Percentiles rank a stretch among this genome's conserved stretches.
Evolutionary conservation across 1,140 invertebrate species (phyloP).

Genomic region (Zophobas morio): DNA sequence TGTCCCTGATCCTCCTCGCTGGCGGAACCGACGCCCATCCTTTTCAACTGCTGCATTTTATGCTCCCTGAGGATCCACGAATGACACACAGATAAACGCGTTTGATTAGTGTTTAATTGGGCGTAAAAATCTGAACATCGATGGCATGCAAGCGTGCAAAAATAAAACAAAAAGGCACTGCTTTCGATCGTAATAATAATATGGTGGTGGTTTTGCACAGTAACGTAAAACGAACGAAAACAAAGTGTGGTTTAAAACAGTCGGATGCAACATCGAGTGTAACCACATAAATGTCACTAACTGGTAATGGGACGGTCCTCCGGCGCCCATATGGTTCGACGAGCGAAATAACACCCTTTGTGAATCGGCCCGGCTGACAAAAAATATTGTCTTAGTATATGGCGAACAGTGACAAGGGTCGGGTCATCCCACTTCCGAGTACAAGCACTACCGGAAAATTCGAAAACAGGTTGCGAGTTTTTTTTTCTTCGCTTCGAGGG

Average conservation of each 20-base stretch:
- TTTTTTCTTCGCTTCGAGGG: slow-evolving; percentile 8
- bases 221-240: slow-evolving; percentile 37
- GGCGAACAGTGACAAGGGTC: background rate
- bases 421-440: slow-evolving; percentile 4
- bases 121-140: slow-evolving; percentile 30
- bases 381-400: slow-evolving; percentile 52
- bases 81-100: slow-evolving; percentile 35
- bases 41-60: slow-evolving; percentile 80
- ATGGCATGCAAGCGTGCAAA: slow-evolving; percentile 48
- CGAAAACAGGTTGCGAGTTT: background rate
- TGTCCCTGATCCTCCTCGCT: slow-evolving; percentile 81
- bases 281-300: slow-evolving; percentile 60
- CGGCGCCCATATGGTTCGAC: slow-evolving; percentile 76
- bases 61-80: slow-evolving; percentile 75
- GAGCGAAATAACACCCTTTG: slow-evolving; percentile 81
- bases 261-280: slow-evolving; percentile 38
- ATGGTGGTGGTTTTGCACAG: background rate
- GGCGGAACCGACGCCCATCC: slow-evolving; percentile 75
- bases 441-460: background rate
- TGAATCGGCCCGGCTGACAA: slow-evolving; percentile 77
- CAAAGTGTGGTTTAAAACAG: slow-evolving; percentile 15
- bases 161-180: slow-evolving; percentile 37
- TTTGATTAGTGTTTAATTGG: slow-evolving; percentile 12
- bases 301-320: slow-evolving; percentile 65
- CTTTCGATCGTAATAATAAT: slow-evolving; percentile 31